Evolutionary conservation across 2,113 vertebrate species (phyloP).

Genomic region (Isichthys henryi): DNA sequence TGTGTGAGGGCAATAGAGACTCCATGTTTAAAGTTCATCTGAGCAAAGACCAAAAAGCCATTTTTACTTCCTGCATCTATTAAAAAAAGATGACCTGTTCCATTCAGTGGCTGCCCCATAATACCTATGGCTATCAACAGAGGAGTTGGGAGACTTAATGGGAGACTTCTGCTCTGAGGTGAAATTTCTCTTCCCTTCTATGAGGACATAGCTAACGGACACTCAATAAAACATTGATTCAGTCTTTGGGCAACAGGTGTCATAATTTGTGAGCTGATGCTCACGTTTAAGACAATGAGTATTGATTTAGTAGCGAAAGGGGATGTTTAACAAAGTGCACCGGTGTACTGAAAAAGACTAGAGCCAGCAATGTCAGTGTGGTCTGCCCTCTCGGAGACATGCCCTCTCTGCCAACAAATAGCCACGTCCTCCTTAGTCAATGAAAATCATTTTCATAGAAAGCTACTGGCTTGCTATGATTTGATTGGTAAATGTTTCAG

Average conservation of each 20-base stretch:
- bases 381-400: not conserved
- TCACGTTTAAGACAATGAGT: not conserved
- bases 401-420: not conserved
- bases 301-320: not conserved
- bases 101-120: not conserved
- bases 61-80: not conserved
- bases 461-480: not conserved
- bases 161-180: not conserved
- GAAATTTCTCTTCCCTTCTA: not conserved
- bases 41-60: not conserved
- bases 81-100: not conserved
- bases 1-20: not conserved
- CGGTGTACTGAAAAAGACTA: not conserved
- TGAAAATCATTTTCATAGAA: not conserved
- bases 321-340: not conserved
- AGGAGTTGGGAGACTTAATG: no score
- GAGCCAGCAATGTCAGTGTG: not conserved
- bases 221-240: constrained; percentile 5
- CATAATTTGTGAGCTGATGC: not conserved
- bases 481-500: not conserved
- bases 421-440: not conserved
- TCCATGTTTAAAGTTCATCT: not conserved
- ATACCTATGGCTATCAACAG: not conserved
- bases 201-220: not conserved
- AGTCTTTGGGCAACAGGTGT: not conserved